Evolutionary conservation across 2,888 invertebrate genomes (phyloP).

Genomic region (Erpobdella octoculata): DNA sequence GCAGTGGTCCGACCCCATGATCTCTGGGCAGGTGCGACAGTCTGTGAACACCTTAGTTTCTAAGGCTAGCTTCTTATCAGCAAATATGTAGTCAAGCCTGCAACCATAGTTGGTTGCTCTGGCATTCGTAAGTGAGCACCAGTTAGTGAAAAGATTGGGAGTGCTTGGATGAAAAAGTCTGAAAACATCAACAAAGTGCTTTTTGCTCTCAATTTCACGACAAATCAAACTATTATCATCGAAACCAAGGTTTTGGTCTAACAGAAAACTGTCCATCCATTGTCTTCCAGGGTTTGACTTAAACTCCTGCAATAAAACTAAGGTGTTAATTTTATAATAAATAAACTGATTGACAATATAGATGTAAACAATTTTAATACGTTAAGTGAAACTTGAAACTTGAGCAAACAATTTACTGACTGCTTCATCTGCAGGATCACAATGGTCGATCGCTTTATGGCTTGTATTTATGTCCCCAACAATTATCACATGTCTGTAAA

Average conservation of each 20-base stretch:
- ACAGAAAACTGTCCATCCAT: conserved; percentile 51
- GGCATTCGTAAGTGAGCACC: conserved; percentile 53
- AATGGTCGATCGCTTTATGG: conserved; percentile 54
- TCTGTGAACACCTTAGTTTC: conserved; percentile 36
- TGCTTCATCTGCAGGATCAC: conserved; percentile 51
- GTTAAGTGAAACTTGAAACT: not conserved
- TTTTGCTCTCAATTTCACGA: conserved; percentile 34
- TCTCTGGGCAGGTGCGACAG: conserved; percentile 44
- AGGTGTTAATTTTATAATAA: too few species aligned
- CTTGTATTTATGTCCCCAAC: conserved; percentile 55
- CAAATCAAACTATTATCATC: not conserved
- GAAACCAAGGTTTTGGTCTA: not conserved
- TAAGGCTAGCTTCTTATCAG: conserved; percentile 42
- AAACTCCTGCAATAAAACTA: conserved; percentile 41
- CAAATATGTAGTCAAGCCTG: conserved; percentile 55
- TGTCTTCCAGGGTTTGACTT: conserved; percentile 43
- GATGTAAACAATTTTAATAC: not conserved
- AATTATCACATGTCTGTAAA: conserved; percentile 54
- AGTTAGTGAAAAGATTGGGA: conserved; percentile 54
- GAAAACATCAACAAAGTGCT: conserved; percentile 53
- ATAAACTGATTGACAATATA: too few species aligned
- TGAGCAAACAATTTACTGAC: conserved; percentile 35
- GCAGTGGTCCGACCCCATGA: conserved; percentile 56
- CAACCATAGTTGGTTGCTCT: conserved; percentile 55
- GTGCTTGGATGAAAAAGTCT: conserved; percentile 52